Evolutionary conservation across 2,888 invertebrate species (phyloP).

Genomic region (Campopleginae sp.): DNA sequence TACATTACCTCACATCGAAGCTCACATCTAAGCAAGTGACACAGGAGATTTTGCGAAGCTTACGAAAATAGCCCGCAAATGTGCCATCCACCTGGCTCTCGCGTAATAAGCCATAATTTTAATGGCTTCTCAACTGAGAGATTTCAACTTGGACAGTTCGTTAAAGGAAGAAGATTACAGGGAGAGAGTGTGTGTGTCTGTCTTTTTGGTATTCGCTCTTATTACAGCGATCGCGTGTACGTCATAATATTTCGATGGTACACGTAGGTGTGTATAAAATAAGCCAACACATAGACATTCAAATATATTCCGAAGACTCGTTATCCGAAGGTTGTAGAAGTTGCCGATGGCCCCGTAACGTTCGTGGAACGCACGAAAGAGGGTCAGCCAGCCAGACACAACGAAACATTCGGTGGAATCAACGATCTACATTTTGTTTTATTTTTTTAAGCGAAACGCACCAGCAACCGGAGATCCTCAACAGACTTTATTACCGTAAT

Average conservation of each 20-base stretch:
- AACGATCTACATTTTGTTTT: conserved; percentile 8
- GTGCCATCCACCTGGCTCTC: not conserved
- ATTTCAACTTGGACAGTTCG: not conserved
- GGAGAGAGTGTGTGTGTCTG: not conserved
- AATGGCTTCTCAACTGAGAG: not conserved
- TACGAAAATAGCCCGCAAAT: not conserved
- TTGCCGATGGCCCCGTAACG: conserved; percentile 22
- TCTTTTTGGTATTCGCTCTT: conserved; percentile 22
- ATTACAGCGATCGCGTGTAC: conserved; percentile 30
- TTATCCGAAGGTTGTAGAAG: conserved; percentile 44
- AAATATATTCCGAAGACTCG: conserved; percentile 40
- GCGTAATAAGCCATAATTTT: not conserved
- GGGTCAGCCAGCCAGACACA: not conserved
- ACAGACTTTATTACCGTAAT: conserved; percentile 41
- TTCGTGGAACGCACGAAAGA: conserved; percentile 17
- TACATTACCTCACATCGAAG: too few species aligned
- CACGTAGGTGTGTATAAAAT: not conserved
- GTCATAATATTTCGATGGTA: conserved; percentile 16
- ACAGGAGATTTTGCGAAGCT: not conserved
- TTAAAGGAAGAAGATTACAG: not conserved
- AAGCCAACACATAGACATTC: not conserved
- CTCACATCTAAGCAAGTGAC: not conserved
- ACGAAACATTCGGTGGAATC: not conserved
- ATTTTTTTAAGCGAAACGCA: conserved; percentile 38
- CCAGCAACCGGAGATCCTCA: conserved; percentile 10